Percentiles rank a stretch among this genome's conserved stretches.
phyloP scores from a whole-genome alignment of 2,888 invertebrate species.

The Amiota mariae region DNA sequence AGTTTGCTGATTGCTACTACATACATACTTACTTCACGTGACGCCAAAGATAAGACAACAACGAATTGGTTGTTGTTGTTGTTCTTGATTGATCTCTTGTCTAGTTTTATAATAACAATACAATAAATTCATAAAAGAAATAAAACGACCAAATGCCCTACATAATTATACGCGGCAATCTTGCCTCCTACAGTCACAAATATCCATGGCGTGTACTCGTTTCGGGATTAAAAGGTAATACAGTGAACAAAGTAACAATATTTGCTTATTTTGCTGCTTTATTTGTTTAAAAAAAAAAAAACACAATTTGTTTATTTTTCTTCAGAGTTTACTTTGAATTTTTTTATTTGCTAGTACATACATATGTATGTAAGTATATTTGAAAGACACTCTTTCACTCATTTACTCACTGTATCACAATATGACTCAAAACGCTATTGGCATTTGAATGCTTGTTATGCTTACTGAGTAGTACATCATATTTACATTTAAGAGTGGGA shows the following conservation, averaged over 20 bases:
- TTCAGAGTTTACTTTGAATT: not conserved
- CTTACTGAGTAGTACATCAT: not conserved
- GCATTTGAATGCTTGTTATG: not conserved
- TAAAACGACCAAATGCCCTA: slow-evolving; percentile 81
- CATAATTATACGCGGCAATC: slow-evolving; percentile 91
- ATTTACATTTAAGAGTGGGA: too few relatives aligned
- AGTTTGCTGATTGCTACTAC: too few relatives aligned
- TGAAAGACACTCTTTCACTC: not conserved
- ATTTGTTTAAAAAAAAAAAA: slow-evolving; percentile 7
- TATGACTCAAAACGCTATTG: too few relatives aligned
- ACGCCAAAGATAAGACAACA: too few relatives aligned
- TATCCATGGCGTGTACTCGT: slow-evolving; percentile 91
- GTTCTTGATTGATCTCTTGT: too few relatives aligned
- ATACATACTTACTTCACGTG: too few relatives aligned
- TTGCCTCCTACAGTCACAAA: slow-evolving; percentile 89
- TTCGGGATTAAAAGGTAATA: slow-evolving; percentile 87
- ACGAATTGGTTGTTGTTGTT: too few relatives aligned
- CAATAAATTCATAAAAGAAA: slow-evolving; percentile 39
- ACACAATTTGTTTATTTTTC: not conserved
- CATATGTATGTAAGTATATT: not conserved
- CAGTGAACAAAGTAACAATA: slow-evolving; percentile 6
- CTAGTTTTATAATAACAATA: too few relatives aligned
- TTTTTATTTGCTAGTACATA: not conserved
- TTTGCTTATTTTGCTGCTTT: not conserved
- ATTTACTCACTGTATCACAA: not conserved